phyloP scores from a whole-genome alignment of 2,888 invertebrate species.

The Ypsolopha sequella region DNA sequence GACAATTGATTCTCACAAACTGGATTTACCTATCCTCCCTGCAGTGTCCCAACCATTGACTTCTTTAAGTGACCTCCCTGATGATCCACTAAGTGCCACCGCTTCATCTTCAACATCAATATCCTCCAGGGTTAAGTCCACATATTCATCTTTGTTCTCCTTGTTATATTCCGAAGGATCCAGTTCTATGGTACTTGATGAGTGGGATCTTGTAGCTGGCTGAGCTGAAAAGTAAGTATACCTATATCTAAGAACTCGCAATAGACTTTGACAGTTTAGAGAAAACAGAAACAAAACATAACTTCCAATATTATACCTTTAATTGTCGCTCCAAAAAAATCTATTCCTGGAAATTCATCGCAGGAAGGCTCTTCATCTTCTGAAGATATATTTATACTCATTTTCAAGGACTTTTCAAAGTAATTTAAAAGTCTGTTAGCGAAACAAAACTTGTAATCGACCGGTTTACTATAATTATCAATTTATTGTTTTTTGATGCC shows the following conservation, averaged over 20 bases:
- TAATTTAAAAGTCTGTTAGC: too few relatives aligned
- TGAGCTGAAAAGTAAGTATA: background rate
- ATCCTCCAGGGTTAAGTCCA: constrained; percentile 9
- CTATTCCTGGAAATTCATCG: background rate
- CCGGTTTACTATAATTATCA: too few relatives aligned
- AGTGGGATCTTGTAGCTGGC: background rate
- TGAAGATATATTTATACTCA: background rate
- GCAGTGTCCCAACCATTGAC: background rate
- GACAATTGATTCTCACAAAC: background rate
- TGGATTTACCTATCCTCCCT: background rate
- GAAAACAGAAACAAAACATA: too few relatives aligned
- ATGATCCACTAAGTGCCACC: background rate
- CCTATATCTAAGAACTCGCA: too few relatives aligned
- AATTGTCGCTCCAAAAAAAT: background rate
- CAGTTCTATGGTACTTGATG: background rate
- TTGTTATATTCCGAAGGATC: background rate
- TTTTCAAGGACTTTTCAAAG: background rate
- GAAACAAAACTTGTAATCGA: too few relatives aligned
- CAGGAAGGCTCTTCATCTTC: background rate
- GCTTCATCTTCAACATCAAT: background rate
- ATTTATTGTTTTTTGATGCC: too few relatives aligned
- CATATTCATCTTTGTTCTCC: constrained; percentile 6
- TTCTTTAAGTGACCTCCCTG: background rate
- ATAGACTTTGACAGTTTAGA: too few relatives aligned
- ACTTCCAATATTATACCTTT: background rate